These are phyloP conservation scores for Kryptolebias marmoratus DNA, from an alignment of 2,113 vertebrate genomes.

Conservation along the genomic window DNA sequence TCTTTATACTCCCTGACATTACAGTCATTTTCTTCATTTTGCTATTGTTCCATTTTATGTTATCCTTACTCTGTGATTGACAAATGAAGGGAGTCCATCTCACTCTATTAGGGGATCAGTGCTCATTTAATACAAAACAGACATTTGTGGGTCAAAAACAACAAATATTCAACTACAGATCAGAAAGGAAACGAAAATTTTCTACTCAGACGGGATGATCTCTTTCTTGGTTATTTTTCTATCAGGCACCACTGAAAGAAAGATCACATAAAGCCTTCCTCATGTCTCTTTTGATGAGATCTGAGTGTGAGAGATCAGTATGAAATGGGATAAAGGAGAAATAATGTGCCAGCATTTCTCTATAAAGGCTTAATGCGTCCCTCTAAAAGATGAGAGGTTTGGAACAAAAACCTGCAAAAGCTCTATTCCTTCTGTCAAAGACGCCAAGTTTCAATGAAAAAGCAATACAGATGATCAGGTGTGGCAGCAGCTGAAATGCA, in stretches of 20 bases:
- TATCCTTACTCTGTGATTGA: neutral
- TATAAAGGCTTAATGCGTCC: slow-evolving; percentile 63
- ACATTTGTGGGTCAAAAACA: neutral
- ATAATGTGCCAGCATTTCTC: slow-evolving; percentile 59
- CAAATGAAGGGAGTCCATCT: neutral
- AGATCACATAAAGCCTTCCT: slow-evolving; percentile 39
- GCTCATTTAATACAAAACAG: neutral
- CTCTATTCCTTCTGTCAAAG: slow-evolving; percentile 57
- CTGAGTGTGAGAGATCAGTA: slow-evolving; percentile 46
- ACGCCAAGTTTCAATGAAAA: slow-evolving; percentile 66
- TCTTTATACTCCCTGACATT: neutral
- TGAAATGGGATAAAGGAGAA: slow-evolving; percentile 62
- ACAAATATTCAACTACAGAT: neutral
- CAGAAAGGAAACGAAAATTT: slow-evolving; percentile 6
- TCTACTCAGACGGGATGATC: neutral
- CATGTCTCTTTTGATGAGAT: slow-evolving; percentile 48
- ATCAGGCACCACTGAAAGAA: slow-evolving; percentile 24
- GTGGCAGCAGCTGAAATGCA: slow-evolving; percentile 66
- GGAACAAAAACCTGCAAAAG: slow-evolving; percentile 61
- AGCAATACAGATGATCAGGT: slow-evolving; percentile 66
- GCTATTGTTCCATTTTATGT: neutral
- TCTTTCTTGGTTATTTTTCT: slow-evolving; percentile 13
- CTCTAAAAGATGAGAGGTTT: slow-evolving; percentile 59
- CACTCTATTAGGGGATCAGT: neutral
- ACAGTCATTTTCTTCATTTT: no score